Percentiles rank a stretch among this genome's conserved stretches.
Conservation (phyloP, 2,888 invertebrate genomes). For the Dryomyza anilis region DNA sequence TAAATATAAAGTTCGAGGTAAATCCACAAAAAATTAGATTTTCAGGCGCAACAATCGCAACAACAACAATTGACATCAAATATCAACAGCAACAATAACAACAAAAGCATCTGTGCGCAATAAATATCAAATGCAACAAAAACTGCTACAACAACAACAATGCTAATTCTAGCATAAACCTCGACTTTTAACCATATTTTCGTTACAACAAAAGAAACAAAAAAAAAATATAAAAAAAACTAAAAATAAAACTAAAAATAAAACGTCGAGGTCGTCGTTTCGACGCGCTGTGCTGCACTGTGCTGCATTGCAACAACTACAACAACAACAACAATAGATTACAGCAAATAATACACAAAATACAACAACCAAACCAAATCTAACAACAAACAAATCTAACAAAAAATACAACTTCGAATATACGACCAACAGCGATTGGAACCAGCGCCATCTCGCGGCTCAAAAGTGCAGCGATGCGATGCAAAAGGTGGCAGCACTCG, state of each 20-base stretch:
- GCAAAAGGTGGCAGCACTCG: not conserved
- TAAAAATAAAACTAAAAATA: not conserved
- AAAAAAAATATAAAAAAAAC: not conserved
- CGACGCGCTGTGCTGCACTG: not conserved
- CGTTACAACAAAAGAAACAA: not conserved
- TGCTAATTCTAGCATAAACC: slow-evolving; percentile 5
- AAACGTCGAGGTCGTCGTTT: slow-evolving; percentile 10
- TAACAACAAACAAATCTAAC: not conserved
- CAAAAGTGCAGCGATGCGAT: slow-evolving; percentile 28
- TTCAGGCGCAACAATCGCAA: slow-evolving; percentile 6
- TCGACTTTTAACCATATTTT: slow-evolving; percentile 2
- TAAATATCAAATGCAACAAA: slow-evolving; percentile 3
- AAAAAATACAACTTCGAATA: not conserved
- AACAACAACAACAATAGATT: not conserved
- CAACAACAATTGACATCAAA: slow-evolving; percentile 15
- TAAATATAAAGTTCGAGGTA: slow-evolving; percentile 44
- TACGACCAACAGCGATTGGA: slow-evolving; percentile 5
- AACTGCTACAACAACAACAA: not conserved
- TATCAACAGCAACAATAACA: not conserved
- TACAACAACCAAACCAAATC: not conserved
- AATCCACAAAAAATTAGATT: slow-evolving; percentile 28
- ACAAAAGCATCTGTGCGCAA: not conserved
- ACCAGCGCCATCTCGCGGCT: slow-evolving; percentile 17
- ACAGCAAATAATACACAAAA: not conserved
- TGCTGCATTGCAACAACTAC: not conserved